These are phyloP conservation scores for Drosophila dives DNA, from an alignment of 2,888 invertebrate genomes.

Conservation along the genomic window DNA sequence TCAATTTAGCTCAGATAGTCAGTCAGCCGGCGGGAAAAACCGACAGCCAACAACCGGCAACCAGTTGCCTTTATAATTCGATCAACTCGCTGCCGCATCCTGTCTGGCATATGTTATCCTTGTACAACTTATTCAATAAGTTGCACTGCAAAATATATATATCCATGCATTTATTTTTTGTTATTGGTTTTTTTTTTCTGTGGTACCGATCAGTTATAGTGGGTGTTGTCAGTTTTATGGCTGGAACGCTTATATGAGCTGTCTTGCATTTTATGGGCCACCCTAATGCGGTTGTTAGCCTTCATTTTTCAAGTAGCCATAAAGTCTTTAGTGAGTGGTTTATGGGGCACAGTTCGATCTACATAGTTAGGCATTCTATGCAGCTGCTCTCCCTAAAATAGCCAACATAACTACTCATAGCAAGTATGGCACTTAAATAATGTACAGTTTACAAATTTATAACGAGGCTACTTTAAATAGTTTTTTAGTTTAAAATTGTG, in stretches of 20 bases:
- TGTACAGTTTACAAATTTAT: background rate
- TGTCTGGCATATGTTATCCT: conserved; percentile 45
- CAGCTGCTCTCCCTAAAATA: conserved; percentile 47
- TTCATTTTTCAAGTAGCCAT: conserved; percentile 39
- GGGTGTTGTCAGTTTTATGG: conserved; percentile 66
- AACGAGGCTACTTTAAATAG: background rate
- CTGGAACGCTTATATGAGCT: conserved; percentile 16
- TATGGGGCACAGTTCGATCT: conserved; percentile 38
- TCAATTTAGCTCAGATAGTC: conserved; percentile 69
- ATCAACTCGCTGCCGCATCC: conserved; percentile 57
- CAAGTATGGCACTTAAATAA: background rate
- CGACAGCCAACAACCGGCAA: conserved; percentile 32
- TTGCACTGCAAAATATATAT: conserved; percentile 25
- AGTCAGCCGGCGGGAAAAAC: conserved; percentile 10
- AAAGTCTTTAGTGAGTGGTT: conserved; percentile 52
- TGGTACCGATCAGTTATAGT: conserved; percentile 64
- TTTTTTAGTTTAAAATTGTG: background rate
- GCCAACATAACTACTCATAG: background rate
- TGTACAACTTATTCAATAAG: conserved; percentile 75
- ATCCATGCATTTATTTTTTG: background rate
- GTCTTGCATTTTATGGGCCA: conserved; percentile 46
- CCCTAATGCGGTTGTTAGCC: conserved; percentile 50
- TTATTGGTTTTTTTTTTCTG: conserved; percentile 10
- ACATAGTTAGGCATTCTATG: conserved; percentile 37
- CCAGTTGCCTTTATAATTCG: conserved; percentile 73